Conservation (phyloP, 2,797 vertebrate genomes). For the Eulemur rubriventer region DNA sequence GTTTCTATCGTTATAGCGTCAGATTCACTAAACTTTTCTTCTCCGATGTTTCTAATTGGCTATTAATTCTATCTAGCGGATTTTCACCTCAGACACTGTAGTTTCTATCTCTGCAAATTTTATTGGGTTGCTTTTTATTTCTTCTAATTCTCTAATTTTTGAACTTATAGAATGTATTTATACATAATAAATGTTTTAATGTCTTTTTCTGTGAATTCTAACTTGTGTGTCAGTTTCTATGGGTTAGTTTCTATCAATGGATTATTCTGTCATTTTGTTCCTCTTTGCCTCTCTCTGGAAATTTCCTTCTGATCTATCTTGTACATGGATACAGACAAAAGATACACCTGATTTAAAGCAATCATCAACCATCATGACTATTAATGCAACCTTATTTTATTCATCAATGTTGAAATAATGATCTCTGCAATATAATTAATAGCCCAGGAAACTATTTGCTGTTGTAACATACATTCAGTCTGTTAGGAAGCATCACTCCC, state of each 20-base stretch:
- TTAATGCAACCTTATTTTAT: not conserved
- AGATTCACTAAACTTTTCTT: not conserved
- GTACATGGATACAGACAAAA: not conserved
- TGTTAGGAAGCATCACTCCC: not conserved
- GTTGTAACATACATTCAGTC: not conserved
- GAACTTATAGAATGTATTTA: rapidly evolving
- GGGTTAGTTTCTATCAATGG: not conserved
- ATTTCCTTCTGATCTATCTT: not conserved
- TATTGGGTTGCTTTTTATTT: rapidly evolving
- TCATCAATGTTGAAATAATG: not conserved
- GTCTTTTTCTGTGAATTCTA: not conserved
- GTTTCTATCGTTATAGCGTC: not conserved
- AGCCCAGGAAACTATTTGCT: not conserved
- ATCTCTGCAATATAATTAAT: not conserved
- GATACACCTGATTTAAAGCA: not conserved
- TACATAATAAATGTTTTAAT: not conserved
- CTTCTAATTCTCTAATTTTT: not conserved
- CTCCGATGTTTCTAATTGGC: not conserved
- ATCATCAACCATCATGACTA: not conserved
- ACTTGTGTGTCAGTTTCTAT: not conserved
- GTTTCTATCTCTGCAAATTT: not conserved
- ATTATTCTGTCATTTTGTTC: not conserved
- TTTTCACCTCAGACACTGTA: not conserved
- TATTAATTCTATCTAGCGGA: rapidly evolving
- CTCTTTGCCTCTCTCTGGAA: not conserved